Evolutionary conservation across 2,888 invertebrate genomes (phyloP).

Genomic region (Epinotia demarniana): DNA sequence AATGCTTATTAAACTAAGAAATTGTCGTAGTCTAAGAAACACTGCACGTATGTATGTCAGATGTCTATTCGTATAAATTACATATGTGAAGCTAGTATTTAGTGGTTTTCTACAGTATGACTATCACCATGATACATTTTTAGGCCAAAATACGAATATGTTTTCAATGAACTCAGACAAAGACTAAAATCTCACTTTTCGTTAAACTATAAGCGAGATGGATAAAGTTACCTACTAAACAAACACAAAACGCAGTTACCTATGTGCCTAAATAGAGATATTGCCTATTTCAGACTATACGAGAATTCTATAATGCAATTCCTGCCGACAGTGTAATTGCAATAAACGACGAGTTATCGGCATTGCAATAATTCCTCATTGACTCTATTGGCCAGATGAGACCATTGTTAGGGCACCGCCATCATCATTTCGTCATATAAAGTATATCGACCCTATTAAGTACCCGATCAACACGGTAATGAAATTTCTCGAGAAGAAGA

Average conservation of each 20-base stretch:
- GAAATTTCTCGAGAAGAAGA: slow-evolving; percentile 4
- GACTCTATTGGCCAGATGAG: slow-evolving; percentile 28
- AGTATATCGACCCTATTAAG: slow-evolving; percentile 20
- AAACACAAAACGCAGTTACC: too few species aligned
- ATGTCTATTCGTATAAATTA: too few species aligned
- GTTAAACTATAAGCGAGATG: background rate
- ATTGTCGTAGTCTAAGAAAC: background rate
- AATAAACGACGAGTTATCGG: slow-evolving; percentile 36
- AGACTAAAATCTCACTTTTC: background rate
- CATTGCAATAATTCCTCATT: slow-evolving; percentile 37
- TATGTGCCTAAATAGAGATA: background rate
- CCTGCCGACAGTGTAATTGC: slow-evolving; percentile 6
- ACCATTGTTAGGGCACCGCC: slow-evolving; percentile 24
- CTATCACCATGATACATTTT: too few species aligned
- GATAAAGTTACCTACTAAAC: too few species aligned
- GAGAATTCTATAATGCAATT: slow-evolving; percentile 11
- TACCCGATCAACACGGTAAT: slow-evolving; percentile 17
- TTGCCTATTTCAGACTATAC: background rate
- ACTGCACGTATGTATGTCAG: too few species aligned
- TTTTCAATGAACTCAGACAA: too few species aligned
- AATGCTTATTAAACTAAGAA: background rate
- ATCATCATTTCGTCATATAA: slow-evolving; percentile 11
- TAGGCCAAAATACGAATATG: too few species aligned
- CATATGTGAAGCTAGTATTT: too few species aligned
- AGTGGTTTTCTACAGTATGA: too few species aligned